phyloP scores from a whole-genome alignment of 1,140 invertebrate species.

The Lepidurus apus region DNA sequence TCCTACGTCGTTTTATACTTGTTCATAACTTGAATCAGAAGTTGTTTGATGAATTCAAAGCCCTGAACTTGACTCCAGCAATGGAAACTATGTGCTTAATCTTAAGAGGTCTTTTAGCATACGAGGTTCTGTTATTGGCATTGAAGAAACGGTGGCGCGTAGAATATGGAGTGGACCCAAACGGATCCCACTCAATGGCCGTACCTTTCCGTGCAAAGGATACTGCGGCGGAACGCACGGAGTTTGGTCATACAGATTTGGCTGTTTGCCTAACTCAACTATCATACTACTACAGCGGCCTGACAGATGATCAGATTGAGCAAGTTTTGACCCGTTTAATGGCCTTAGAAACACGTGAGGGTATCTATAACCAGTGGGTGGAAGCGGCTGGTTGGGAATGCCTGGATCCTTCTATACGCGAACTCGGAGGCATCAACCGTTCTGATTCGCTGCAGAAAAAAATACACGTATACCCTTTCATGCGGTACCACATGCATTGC shows the following conservation, averaged over 20 bases:
- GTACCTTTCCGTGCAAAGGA: conserved; percentile 38
- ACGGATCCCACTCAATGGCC: conserved; percentile 31
- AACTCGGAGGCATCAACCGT: conserved; percentile 34
- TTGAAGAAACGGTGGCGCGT: conserved; percentile 38
- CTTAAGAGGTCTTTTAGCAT: conserved; percentile 36
- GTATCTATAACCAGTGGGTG: conserved; percentile 15
- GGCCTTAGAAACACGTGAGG: not conserved
- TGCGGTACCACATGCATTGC: conserved; percentile 30
- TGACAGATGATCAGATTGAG: conserved; percentile 34
- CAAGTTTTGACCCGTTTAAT: conserved; percentile 30
- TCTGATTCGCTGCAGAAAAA: conserved; percentile 34
- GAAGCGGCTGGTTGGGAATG: not conserved
- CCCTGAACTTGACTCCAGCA: not conserved
- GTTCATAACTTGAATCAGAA: not conserved
- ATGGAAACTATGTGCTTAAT: conserved; percentile 34
- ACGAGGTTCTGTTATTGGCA: conserved; percentile 33
- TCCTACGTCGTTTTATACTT: not conserved
- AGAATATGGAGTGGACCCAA: conserved; percentile 36
- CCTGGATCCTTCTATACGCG: conserved; percentile 24
- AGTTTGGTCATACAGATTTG: conserved; percentile 38
- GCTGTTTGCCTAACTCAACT: conserved; percentile 37
- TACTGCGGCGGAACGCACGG: conserved; percentile 37
- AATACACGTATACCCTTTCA: conserved; percentile 30
- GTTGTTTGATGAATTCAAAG: conserved; percentile 15
- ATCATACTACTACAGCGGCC: conserved; percentile 37